These are phyloP conservation scores for Aix galericulata DNA, from an alignment of 2,113 vertebrate genomes.

Conservation along the genomic window DNA sequence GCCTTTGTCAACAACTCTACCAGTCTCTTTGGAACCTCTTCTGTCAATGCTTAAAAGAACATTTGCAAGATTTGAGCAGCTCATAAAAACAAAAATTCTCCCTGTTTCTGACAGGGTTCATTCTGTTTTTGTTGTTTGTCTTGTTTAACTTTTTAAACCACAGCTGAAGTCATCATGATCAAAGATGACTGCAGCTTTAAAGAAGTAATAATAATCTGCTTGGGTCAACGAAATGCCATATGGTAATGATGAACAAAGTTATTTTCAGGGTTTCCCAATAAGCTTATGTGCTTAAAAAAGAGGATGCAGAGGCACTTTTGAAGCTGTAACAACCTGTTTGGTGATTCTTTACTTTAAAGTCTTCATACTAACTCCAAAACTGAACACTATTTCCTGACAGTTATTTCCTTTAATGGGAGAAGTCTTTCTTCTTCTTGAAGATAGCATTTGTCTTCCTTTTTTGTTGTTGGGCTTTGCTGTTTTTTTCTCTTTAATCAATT, in stretches of 20 bases:
- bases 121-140: neutral
- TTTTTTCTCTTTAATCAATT: neutral
- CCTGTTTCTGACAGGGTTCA: neutral
- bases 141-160: neutral
- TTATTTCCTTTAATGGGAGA: neutral
- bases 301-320: neutral
- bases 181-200: neutral
- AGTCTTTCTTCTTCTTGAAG: neutral
- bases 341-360: neutral
- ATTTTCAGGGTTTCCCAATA: neutral
- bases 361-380: neutral
- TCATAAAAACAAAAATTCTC: neutral
- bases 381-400: neutral
- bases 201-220: neutral
- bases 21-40: neutral
- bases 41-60: neutral
- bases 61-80: neutral
- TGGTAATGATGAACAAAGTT: neutral
- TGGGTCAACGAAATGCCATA: neutral
- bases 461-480: too few relatives aligned
- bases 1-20: neutral
- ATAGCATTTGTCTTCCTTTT: neutral
- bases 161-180: neutral
- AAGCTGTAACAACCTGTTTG: neutral
- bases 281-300: neutral